A percentile compares a stretch with the other conserved stretches of the same genome.
Conservation (phyloP, 2,888 invertebrate genomes). For the Lissocephala sabroskyi region DNA sequence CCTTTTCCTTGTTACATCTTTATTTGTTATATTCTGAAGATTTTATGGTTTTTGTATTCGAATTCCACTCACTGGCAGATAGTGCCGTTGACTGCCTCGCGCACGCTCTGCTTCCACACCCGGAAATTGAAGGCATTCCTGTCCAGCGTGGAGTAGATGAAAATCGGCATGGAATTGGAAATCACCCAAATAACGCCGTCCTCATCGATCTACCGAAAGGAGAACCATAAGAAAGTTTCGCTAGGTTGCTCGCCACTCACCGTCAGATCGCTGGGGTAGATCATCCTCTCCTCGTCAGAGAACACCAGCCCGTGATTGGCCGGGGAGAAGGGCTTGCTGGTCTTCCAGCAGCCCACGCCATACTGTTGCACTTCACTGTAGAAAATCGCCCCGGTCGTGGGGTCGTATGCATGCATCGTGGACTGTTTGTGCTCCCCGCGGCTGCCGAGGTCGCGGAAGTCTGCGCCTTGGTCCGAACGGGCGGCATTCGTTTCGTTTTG, state of each 20-base stretch:
- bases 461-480: slow-evolving; percentile 74
- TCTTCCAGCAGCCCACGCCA: slow-evolving; percentile 85
- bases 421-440: slow-evolving; percentile 79
- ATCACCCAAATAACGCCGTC: slow-evolving; percentile 79
- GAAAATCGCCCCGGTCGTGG: slow-evolving; percentile 77
- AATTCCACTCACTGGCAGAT: no score
- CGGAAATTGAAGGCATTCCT: slow-evolving; percentile 78
- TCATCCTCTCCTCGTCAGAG: slow-evolving; percentile 76
- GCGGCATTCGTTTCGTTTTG: slow-evolving; percentile 75
- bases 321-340: slow-evolving; percentile 71
- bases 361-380: slow-evolving; percentile 81
- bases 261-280: slow-evolving; percentile 81
- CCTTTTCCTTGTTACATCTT: no score
- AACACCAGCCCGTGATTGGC: slow-evolving; percentile 76
- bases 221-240: no score
- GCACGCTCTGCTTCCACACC: slow-evolving; percentile 74
- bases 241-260: no score
- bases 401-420: slow-evolving; percentile 80
- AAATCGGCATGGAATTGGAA: slow-evolving; percentile 79
- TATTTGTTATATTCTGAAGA: no score
- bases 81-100: no score
- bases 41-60: no score
- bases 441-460: slow-evolving; percentile 77
- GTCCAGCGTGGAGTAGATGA: slow-evolving; percentile 78
- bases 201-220: slow-evolving; percentile 74